These are phyloP conservation scores for Myotis brandtii DNA, from an alignment of 2,113 vertebrate species.

Conservation along the genomic window DNA sequence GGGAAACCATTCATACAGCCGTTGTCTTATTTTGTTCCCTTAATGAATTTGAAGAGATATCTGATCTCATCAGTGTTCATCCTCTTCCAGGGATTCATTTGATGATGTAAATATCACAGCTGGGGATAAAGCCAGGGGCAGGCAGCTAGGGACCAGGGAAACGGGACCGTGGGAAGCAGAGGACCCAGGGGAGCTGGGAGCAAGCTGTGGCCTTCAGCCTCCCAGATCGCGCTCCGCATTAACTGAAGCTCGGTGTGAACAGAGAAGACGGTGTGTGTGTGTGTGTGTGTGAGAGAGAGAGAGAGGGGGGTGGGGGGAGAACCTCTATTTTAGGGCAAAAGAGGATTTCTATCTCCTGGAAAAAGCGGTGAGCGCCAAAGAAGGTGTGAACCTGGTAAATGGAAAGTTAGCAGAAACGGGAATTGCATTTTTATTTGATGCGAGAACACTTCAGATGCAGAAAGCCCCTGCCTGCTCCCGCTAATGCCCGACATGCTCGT, in stretches of 20 bases:
- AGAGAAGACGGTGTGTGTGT: not conserved
- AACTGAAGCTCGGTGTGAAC: not conserved
- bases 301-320: too few relatives aligned
- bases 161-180: rapidly evolving
- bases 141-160: not conserved
- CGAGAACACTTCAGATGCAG: not conserved
- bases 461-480: conserved; percentile 49
- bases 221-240: not conserved
- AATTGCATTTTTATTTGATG: conserved; percentile 6
- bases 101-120: not conserved
- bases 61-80: not conserved
- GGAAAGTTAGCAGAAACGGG: not conserved
- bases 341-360: not conserved
- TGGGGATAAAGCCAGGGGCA: not conserved
- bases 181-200: not conserved
- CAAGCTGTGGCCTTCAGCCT: not conserved
- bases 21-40: not conserved
- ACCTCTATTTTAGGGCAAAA: conserved; percentile 49
- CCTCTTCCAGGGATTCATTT: not conserved
- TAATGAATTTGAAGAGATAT: not conserved
- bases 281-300: too few relatives aligned
- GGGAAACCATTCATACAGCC: rapidly evolving
- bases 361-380: not conserved
- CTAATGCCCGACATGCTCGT: conserved; percentile 85
- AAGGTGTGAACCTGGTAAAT: not conserved